phyloP scores from a whole-genome alignment of 2,888 invertebrate genomes.

The Synergus japonicus region DNA sequence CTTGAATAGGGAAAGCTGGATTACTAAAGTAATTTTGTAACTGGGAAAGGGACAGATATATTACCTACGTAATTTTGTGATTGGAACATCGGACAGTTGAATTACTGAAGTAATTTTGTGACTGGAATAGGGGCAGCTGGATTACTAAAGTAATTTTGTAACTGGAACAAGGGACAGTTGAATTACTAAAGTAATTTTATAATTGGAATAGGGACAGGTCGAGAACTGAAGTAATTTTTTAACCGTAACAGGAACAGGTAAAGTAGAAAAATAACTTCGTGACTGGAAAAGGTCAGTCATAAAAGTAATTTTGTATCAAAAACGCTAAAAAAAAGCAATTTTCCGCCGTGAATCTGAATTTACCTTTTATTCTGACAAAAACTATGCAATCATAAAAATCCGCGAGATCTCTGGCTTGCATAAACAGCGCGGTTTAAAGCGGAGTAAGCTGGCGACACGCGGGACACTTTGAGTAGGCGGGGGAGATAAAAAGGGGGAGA shows the following conservation, averaged over 20 bases:
- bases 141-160: not conserved
- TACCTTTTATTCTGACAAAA: not conserved
- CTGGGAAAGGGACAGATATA: too few species aligned
- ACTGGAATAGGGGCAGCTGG: not conserved
- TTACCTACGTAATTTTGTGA: too few species aligned
- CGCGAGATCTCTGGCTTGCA: slow-evolving; percentile 11
- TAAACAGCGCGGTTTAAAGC: slow-evolving; percentile 16
- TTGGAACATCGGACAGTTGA: too few species aligned
- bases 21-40: not conserved
- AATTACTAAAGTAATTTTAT: not conserved
- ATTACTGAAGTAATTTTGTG: not conserved
- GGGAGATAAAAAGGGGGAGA: not conserved
- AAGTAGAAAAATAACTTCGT: not conserved
- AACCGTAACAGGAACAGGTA: too few species aligned
- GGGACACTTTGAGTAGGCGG: not conserved
- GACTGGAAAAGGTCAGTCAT: not conserved
- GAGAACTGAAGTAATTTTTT: not conserved
- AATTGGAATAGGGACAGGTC: not conserved
- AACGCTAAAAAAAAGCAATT: too few species aligned
- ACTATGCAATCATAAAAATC: slow-evolving; percentile 3
- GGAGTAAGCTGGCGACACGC: slow-evolving; percentile 16
- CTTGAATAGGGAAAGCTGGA: not conserved
- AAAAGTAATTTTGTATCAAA: slow-evolving; percentile 12
- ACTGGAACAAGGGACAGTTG: too few species aligned
- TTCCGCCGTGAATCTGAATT: not conserved